phyloP scores from a whole-genome alignment of 2,888 invertebrate species.

The Tanypteryx hageni region DNA sequence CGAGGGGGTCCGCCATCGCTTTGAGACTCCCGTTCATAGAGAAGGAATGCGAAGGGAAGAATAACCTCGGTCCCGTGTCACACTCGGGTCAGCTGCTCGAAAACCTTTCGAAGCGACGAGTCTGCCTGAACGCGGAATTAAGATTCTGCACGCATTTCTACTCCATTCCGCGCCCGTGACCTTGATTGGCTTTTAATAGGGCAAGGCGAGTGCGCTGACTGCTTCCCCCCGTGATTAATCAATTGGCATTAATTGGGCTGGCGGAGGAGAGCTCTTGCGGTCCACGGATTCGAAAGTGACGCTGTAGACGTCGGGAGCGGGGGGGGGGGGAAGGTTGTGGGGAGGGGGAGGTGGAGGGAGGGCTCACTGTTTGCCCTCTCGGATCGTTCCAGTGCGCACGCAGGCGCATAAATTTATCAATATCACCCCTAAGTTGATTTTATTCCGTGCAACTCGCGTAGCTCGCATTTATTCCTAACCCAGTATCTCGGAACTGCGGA shows the following conservation, averaged over 20 bases:
- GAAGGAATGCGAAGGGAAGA: background rate
- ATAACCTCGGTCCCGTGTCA: background rate
- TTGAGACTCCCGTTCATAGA: no score
- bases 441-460: no score
- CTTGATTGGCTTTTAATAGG: background rate
- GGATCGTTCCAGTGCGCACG: no score
- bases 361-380: no score
- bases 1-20: no score
- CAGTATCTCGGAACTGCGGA: no score
- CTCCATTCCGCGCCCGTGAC: background rate
- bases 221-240: background rate
- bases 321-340: no score
- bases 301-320: no score
- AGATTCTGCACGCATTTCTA: background rate
- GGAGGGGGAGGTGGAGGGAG: no score
- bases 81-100: background rate
- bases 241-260: slow-evolving; percentile 11
- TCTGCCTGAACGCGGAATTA: background rate
- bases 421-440: no score
- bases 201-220: background rate
- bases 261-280: background rate
- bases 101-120: background rate
- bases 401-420: no score
- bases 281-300: background rate
- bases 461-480: no score